Conservation (phyloP, 2,888 invertebrate species). For the Synergus japonicus region DNA sequence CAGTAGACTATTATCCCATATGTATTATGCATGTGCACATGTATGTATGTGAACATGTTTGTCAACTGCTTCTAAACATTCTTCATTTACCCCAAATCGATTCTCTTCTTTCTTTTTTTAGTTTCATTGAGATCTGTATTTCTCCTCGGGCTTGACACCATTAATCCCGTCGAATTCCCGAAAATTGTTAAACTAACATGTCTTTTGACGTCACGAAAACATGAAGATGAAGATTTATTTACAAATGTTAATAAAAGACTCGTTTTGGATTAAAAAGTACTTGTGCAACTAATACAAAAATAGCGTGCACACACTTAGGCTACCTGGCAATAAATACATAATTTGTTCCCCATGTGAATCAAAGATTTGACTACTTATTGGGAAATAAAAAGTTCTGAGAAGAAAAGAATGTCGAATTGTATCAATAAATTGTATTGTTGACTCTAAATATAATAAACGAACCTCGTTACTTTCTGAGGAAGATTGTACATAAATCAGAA, state of each 20-base stretch:
- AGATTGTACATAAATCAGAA: background rate
- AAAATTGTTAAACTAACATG: background rate
- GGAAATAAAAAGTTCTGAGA: background rate
- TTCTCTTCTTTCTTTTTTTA: background rate
- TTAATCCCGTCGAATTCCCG: background rate
- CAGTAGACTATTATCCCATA: conserved; percentile 64
- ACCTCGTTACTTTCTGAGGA: background rate
- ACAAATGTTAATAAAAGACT: conserved; percentile 37
- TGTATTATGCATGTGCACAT: conserved; percentile 56
- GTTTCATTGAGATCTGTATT: background rate
- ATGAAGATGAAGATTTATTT: conserved; percentile 28
- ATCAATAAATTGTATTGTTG: no score
- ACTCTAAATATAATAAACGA: background rate
- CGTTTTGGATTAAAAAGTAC: conserved; percentile 12
- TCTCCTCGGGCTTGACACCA: background rate
- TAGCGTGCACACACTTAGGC: conserved; percentile 39
- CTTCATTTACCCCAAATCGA: background rate
- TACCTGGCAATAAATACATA: conserved; percentile 31
- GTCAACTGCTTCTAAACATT: conserved; percentile 38
- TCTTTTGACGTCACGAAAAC: conserved; percentile 10
- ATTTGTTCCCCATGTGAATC: conserved; percentile 32
- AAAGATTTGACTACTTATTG: conserved; percentile 6
- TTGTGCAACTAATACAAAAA: conserved; percentile 41
- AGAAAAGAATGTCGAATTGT: background rate
- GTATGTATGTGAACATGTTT: conserved; percentile 51